These are phyloP conservation scores for Coremacera marginata DNA, from an alignment of 2,888 invertebrate species.

Conservation along the genomic window DNA sequence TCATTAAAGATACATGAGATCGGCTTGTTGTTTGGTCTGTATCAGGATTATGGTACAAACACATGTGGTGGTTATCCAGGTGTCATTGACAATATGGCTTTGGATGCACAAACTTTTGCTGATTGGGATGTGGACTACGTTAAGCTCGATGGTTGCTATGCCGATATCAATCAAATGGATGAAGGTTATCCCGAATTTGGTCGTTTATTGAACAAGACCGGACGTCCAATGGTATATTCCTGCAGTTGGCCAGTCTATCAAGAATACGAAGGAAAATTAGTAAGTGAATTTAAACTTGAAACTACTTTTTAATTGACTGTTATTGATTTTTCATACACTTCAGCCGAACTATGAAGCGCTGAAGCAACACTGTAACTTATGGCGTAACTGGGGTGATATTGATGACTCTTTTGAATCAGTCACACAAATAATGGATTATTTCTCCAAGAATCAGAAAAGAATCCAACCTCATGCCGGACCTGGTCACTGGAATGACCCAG, in stretches of 20 bases:
- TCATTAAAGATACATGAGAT: slow-evolving; percentile 71
- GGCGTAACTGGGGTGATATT: slow-evolving; percentile 78
- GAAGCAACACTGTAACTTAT: slow-evolving; percentile 74
- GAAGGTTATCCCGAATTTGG: slow-evolving; percentile 80
- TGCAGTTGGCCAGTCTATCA: slow-evolving; percentile 87
- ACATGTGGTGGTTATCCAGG: slow-evolving; percentile 87
- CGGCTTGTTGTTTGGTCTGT: slow-evolving; percentile 83
- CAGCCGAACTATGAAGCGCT: slow-evolving; percentile 73
- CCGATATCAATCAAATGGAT: slow-evolving; percentile 73
- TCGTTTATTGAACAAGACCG: slow-evolving; percentile 78
- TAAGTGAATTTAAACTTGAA: slow-evolving; percentile 25
- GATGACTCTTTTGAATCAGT: slow-evolving; percentile 75
- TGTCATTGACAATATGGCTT: slow-evolving; percentile 74
- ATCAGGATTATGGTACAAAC: slow-evolving; percentile 81
- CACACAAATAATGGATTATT: slow-evolving; percentile 73
- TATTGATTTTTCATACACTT: slow-evolving; percentile 30
- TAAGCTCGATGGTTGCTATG: slow-evolving; percentile 85
- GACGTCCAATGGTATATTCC: slow-evolving; percentile 81
- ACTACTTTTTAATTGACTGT: not conserved
- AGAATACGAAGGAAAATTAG: slow-evolving; percentile 64
- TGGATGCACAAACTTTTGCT: slow-evolving; percentile 81
- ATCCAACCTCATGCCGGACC: slow-evolving; percentile 74
- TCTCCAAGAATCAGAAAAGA: slow-evolving; percentile 73
- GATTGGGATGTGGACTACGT: slow-evolving; percentile 85
- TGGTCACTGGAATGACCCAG: slow-evolving; percentile 81